Conservation (phyloP, 2,888 invertebrate genomes). For the Lasius platythorax region DNA sequence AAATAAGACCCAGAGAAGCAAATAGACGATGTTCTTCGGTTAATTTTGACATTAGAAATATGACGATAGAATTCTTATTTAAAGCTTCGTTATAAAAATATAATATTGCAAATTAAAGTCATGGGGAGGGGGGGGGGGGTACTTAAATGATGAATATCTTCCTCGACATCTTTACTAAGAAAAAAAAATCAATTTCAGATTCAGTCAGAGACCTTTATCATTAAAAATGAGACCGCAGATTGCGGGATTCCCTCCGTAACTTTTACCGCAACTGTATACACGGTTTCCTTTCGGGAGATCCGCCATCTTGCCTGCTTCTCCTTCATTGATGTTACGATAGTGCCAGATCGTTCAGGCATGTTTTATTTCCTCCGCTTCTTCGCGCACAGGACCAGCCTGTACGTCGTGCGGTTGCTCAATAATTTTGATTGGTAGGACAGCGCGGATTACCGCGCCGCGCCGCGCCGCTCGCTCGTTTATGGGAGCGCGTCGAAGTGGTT, state of each 20-base stretch:
- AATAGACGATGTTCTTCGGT: not conserved
- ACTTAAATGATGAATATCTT: not conserved
- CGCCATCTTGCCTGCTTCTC: slow-evolving; percentile 40
- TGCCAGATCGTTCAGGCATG: slow-evolving; percentile 11
- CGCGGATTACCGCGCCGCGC: slow-evolving; percentile 23
- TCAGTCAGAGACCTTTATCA: not conserved
- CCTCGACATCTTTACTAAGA: not conserved
- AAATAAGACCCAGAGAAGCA: not conserved
- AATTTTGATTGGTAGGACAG: slow-evolving; percentile 53
- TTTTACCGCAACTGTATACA: slow-evolving; percentile 1
- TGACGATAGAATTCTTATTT: not conserved
- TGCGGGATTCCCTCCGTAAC: not conserved
- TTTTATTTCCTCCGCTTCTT: slow-evolving; percentile 14
- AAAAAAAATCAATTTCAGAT: not conserved
- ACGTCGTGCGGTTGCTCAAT: slow-evolving; percentile 47
- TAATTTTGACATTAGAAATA: not conserved
- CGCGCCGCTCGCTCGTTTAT: slow-evolving; percentile 46
- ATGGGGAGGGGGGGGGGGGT: too few species aligned
- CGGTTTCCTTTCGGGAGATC: slow-evolving; percentile 4
- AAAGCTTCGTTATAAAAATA: not conserved
- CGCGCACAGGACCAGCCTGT: not conserved
- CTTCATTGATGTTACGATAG: slow-evolving; percentile 16
- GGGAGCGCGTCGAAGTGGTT: slow-evolving; percentile 66
- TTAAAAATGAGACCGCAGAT: not conserved
- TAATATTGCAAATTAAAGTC: not conserved